Evolutionary conservation across 2,888 invertebrate genomes (phyloP), one percentile per base, ranked within the genome.

Genomic region (Acanthosepion pharaonis): DNA sequence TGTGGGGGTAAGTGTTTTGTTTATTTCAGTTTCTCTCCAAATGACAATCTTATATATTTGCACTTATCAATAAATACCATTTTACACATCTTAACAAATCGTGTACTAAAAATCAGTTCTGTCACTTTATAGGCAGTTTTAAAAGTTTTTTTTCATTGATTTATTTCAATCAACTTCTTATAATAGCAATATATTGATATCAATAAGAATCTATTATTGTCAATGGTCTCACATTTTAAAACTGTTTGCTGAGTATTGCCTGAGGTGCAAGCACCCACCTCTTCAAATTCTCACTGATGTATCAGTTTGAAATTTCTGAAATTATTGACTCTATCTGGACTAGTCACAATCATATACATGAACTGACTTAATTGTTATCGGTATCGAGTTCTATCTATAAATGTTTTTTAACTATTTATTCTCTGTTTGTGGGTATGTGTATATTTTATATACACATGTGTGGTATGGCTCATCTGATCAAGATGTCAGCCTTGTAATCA

Each of bases 1-100:
- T 15, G 11, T n/a, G 78, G n/a, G 59, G 78, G 78, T 78, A n/a
- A n/a, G 78, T 78, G 78, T 28, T 28, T 78, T 28, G 8, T 78
- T 78, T 78, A 78, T 33, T 78, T 78, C n/a, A n/a, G 78, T 78
- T 78, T 78, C n/a, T 78, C 78, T 78, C 78, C 78, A 33, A 78
- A 78, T 33, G 78, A 78, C 78, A 78, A 78, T 78, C 78, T 78
- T 78, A 78, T 78, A 78, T 78, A 78, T 78, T 78, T 78, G 78
- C 78, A 78, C 78, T 23, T 78, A 78, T 78, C n/a, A 78, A 33
- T 78, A n/a, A 78, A 33, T 78, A n/a, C 78, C 78, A 78, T 78
- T 78, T n/a, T 78, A 78, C 78, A n/a, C 78, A 78, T n/a, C 78
- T 59, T 59, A 78, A 18, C n/a, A 78, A 78, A 78, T 78, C 23